A percentile compares a stretch with the other conserved stretches of the same genome.
Evolutionary conservation across 2,797 vertebrate genomes (phyloP).

Genomic region (Darevskia nairensis): DNA sequence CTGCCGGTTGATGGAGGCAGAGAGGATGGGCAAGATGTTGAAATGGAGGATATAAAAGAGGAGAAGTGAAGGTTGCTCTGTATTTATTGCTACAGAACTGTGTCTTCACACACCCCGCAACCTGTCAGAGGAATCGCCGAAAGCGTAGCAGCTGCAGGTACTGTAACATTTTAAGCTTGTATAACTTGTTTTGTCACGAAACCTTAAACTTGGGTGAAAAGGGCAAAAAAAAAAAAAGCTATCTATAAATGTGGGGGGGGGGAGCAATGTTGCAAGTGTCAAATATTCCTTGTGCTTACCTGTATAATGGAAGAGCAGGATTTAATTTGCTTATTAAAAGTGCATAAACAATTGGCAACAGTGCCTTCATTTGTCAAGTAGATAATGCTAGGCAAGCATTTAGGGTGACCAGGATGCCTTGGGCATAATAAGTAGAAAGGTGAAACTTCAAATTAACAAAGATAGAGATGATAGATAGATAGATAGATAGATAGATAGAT

Average conservation of each 20-base stretch:
- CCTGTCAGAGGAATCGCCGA: slow-evolving; percentile 33
- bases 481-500: too few relatives aligned
- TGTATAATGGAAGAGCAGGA: not conserved
- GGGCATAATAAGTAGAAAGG: not conserved
- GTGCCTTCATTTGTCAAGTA: not conserved
- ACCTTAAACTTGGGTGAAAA: not conserved
- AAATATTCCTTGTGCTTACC: not conserved
- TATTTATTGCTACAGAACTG: slow-evolving; percentile 41
- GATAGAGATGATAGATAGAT: too few relatives aligned
- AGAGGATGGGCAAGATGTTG: slow-evolving; percentile 32
- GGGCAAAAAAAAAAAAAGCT: not conserved
- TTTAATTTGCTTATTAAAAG: not conserved
- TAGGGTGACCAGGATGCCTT: too few relatives aligned
- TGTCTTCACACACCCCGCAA: slow-evolving; percentile 44
- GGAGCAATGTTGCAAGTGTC: not conserved
- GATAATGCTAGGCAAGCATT: not conserved
- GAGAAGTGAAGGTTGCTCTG: slow-evolving; percentile 36
- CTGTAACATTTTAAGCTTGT: slow-evolving; percentile 52
- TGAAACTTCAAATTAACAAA: not conserved
- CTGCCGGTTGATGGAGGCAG: not conserved
- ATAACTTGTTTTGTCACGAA: slow-evolving; percentile 33
- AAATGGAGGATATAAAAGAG: slow-evolving; percentile 30
- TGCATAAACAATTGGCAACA: too few relatives aligned
- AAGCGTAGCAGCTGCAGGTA: slow-evolving; percentile 63
- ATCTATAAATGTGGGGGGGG: not conserved